Evolutionary conservation across 2,113 vertebrate species (phyloP), one percentile per base, ranked within the genome.

Genomic region (Eulacestoma nigropectus): DNA sequence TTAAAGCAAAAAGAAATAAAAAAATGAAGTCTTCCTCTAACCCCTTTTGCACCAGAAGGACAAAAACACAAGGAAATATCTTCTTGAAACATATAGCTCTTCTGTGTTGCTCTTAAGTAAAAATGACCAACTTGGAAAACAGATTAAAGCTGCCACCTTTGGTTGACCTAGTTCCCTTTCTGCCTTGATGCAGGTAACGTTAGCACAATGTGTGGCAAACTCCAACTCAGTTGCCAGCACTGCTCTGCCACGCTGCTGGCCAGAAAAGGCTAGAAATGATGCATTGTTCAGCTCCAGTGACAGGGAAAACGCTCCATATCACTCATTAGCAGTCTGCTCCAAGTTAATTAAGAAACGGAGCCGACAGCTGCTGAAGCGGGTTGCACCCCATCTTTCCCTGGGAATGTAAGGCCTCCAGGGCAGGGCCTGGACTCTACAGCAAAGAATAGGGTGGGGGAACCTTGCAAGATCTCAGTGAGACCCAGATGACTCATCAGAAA

Each of bases 401-500:
- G 29, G 49, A 94, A 94, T 75, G 46, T 67, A 52, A 78, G 33
- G 62, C 52, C 68, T 70, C 81, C 57, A 63, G 79, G 83, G 85
- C 57, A 92, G 13, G 33, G 84, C 62, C 53, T 68, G 87, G 65
- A 72, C 53, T 63, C 18, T 2, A 46, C n/a, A 72, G 49, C 39
- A 63, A 70, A 77, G 52, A 57, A 76, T 12, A 75, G 72, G 49
- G 90, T 87, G 83, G 77, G 77, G 37, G 55, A 96, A 89, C 76
- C 74, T 94, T 56, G 32, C 0, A 5, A 83, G 59, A 69, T 47
- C 33, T 44, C 67, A 84, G 86, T 25, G 57, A 92, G 85, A 90
- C 46, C 21, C 93, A 91, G 74, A 95, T 94, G 89, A 96, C 84
- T 96, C 96, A 95, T 95, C 94, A 96, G 79, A 97, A 97, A 96